Evolutionary conservation across 2,888 invertebrate genomes (phyloP).

Genomic region (Microctonus brassicae): DNA sequence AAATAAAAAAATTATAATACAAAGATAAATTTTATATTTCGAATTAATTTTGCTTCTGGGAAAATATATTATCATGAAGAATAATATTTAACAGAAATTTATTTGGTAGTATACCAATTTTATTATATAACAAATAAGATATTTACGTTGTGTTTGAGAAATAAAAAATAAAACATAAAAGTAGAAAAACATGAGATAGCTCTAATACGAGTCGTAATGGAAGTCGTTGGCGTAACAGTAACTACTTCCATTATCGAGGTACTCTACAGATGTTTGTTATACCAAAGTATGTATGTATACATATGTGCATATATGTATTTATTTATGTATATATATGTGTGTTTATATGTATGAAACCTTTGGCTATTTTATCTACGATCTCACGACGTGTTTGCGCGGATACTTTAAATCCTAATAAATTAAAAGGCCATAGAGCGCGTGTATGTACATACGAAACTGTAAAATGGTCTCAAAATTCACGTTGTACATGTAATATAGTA

Average conservation of each 20-base stretch:
- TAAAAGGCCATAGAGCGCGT: slow-evolving; percentile 4
- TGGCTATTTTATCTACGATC: slow-evolving; percentile 19
- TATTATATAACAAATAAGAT: neutral
- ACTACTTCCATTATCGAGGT: slow-evolving; percentile 7
- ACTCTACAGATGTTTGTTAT: neutral
- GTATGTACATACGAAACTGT: neutral
- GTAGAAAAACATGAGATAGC: neutral
- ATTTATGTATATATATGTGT: no score
- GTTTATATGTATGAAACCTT: no score
- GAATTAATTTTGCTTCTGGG: no score
- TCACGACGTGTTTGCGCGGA: neutral
- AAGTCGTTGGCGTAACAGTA: slow-evolving; percentile 6
- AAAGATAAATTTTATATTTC: no score
- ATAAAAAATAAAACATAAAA: neutral
- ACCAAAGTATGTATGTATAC: neutral
- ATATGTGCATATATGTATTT: no score
- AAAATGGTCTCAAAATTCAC: neutral
- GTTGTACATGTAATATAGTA: neutral
- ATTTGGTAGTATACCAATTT: neutral
- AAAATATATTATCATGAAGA: no score
- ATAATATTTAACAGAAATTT: no score
- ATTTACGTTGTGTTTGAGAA: neutral
- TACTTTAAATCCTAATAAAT: slow-evolving; percentile 23
- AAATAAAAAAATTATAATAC: no score
- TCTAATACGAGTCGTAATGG: neutral